Percentiles rank a stretch among this genome's conserved stretches.
These are phyloP conservation scores for Platichthys stellatus DNA, from an alignment of 2,113 vertebrate genomes.

Conservation along the genomic window DNA sequence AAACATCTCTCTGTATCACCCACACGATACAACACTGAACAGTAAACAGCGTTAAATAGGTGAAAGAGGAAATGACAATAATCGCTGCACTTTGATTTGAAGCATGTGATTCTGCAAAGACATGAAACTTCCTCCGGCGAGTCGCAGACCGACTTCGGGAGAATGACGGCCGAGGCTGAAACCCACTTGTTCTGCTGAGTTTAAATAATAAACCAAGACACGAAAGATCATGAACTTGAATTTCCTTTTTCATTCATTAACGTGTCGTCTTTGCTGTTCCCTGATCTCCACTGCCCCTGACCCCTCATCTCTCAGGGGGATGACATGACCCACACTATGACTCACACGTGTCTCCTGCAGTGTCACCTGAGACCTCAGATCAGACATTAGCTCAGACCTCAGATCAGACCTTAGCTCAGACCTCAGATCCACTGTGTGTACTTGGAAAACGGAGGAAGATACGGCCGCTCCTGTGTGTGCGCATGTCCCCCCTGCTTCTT, in stretches of 20 bases:
- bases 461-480: not conserved
- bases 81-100: not conserved
- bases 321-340: too few relatives aligned
- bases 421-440: not conserved
- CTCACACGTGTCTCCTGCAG: slow-evolving; percentile 24
- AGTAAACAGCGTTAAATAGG: slow-evolving; percentile 1
- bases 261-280: too few relatives aligned
- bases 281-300: too few relatives aligned
- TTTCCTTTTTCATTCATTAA: not conserved
- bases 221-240: not conserved
- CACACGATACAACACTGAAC: slow-evolving; percentile 5
- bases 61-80: not conserved
- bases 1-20: not conserved
- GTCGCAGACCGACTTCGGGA: not conserved
- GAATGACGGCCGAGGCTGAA: not conserved
- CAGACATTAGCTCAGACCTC: too few relatives aligned
- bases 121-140: not conserved
- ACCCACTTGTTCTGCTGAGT: slow-evolving; percentile 18
- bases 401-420: too few relatives aligned
- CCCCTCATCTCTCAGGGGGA: too few relatives aligned
- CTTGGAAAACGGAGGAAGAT: slow-evolving; percentile 1
- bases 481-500: not conserved
- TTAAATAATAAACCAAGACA: slow-evolving; percentile 41
- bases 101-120: slow-evolving; percentile 1
- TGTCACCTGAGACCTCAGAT: slow-evolving; percentile 27